These are phyloP conservation scores for Tipula vernalis DNA, from an alignment of 2,888 invertebrate genomes.

Conservation along the genomic window DNA sequence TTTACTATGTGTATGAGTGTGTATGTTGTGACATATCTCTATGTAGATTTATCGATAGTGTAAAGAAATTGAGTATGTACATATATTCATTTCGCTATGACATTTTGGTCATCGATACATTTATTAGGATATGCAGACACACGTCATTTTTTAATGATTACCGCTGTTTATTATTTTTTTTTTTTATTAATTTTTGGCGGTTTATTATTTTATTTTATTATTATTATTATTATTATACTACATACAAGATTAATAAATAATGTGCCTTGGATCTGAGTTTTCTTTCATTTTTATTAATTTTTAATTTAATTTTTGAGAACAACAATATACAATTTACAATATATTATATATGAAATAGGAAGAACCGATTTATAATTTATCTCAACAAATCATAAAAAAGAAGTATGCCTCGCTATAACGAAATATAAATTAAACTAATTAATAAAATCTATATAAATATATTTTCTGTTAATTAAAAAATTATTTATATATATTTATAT, in stretches of 20 bases:
- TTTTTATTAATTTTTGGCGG: slow-evolving; percentile 4
- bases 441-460: neutral
- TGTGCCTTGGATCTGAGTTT: neutral
- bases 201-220: neutral
- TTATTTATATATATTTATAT: neutral
- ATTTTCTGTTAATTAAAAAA: neutral
- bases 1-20: neutral
- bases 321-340: neutral
- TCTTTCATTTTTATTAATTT: neutral
- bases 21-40: neutral
- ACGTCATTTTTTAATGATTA: neutral
- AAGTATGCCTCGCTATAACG: neutral
- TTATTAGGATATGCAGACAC: neutral
- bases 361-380: neutral
- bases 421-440: neutral
- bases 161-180: neutral
- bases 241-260: neutral
- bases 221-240: neutral
- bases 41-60: neutral
- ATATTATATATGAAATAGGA: neutral
- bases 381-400: neutral
- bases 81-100: neutral
- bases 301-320: neutral
- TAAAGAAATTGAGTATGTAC: neutral
- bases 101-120: neutral